Evolutionary conservation across 2,888 invertebrate genomes (phyloP).

Genomic region (Tiliacea aurago): DNA sequence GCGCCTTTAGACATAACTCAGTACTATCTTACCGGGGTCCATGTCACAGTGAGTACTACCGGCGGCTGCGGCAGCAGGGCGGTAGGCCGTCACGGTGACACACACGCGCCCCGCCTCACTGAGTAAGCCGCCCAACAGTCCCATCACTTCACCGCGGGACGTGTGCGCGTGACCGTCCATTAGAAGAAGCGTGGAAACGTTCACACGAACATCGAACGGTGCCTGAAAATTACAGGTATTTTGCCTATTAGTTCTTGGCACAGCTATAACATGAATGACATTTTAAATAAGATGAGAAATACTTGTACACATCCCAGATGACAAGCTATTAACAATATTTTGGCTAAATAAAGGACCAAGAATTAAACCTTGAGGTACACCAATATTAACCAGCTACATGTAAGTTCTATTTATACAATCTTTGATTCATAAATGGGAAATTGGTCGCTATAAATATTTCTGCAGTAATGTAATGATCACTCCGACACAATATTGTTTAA

Average conservation of each 20-base stretch:
- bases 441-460: neutral
- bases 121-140: slow-evolving; percentile 92
- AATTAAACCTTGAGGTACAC: slow-evolving; percentile 6
- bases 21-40: slow-evolving; percentile 91
- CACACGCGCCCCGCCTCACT: slow-evolving; percentile 38
- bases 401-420: neutral
- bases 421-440: neutral
- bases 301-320: neutral
- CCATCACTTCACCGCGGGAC: slow-evolving; percentile 94
- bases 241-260: neutral
- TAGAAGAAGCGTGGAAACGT: slow-evolving; percentile 91
- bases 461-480: neutral
- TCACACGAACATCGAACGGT: slow-evolving; percentile 91
- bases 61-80: slow-evolving; percentile 92
- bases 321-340: neutral
- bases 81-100: slow-evolving; percentile 82
- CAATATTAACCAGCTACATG: neutral
- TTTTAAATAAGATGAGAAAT: neutral
- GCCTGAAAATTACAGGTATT: slow-evolving; percentile 83
- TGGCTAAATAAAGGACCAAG: neutral
- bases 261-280: neutral
- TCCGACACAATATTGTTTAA: no score
- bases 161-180: slow-evolving; percentile 94
- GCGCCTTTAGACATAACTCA: neutral
- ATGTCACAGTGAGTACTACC: slow-evolving; percentile 94